Percentiles rank a stretch among this genome's conserved stretches.
phyloP scores from a whole-genome alignment of 2,113 vertebrate species.

The Myotis yumanensis region DNA sequence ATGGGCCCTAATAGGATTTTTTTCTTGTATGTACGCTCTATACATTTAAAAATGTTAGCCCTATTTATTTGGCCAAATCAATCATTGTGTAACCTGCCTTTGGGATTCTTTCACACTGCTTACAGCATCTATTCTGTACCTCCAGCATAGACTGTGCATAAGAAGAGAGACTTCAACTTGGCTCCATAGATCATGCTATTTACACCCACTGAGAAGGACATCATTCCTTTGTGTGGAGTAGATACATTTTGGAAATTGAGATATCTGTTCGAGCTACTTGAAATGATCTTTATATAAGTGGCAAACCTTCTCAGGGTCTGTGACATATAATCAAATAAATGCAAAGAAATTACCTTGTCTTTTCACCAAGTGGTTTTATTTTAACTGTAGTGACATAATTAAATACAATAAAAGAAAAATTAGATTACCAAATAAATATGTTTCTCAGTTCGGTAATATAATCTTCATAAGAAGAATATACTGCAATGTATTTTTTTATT shows the following conservation, averaged over 20 bases:
- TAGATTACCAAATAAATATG: slow-evolving; percentile 68
- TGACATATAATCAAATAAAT: slow-evolving; percentile 26
- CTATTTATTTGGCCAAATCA: slow-evolving; percentile 10
- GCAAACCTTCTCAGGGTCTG: neutral
- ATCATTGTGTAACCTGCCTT: neutral
- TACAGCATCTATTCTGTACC: neutral
- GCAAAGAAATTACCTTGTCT: slow-evolving; percentile 26
- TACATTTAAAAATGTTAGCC: neutral
- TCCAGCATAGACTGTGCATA: neutral
- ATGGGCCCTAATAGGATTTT: neutral
- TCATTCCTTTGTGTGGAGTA: neutral
- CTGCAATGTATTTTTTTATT: no score
- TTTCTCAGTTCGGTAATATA: slow-evolving; percentile 57
- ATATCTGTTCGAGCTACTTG: neutral
- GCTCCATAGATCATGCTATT: neutral
- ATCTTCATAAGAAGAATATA: slow-evolving; percentile 65
- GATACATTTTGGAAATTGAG: neutral
- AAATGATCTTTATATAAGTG: neutral
- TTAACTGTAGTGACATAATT: slow-evolving; percentile 65
- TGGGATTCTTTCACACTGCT: slow-evolving; percentile 18
- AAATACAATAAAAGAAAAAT: slow-evolving; percentile 73
- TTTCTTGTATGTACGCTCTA: neutral
- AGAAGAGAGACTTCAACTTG: neutral
- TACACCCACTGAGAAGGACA: neutral
- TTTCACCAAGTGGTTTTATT: slow-evolving; percentile 85